A percentile compares a stretch with the other conserved stretches of the same genome.
phyloP scores from a whole-genome alignment of 2,888 invertebrate species.

The Anthophora plumipes region DNA sequence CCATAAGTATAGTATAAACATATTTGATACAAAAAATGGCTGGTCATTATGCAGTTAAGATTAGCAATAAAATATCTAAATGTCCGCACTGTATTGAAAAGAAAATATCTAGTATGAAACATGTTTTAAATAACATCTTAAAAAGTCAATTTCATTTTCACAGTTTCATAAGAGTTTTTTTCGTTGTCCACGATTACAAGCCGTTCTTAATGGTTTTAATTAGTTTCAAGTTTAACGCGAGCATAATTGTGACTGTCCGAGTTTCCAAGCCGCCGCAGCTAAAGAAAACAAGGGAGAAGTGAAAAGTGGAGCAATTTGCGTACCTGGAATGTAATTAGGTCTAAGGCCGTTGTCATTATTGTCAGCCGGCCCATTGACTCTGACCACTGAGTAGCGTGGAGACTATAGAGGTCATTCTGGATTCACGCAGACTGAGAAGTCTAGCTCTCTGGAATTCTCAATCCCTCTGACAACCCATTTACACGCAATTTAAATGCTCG shows the following conservation, averaged over 20 bases:
- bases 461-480: slow-evolving; percentile 57
- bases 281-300: slow-evolving; percentile 39
- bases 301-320: slow-evolving; percentile 42
- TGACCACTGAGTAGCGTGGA: slow-evolving; percentile 67
- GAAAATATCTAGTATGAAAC: not conserved
- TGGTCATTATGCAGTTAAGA: too few species aligned
- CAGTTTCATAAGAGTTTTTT: not conserved
- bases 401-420: slow-evolving; percentile 71
- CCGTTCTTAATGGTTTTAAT: slow-evolving; percentile 21
- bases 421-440: slow-evolving; percentile 67
- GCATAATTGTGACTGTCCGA: slow-evolving; percentile 9
- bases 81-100: not conserved
- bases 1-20: too few species aligned
- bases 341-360: slow-evolving; percentile 75
- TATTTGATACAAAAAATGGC: too few species aligned
- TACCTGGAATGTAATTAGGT: slow-evolving; percentile 79
- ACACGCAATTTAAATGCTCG: slow-evolving; percentile 45
- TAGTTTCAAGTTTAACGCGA: slow-evolving; percentile 19
- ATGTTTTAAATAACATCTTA: not conserved
- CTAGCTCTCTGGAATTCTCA: slow-evolving; percentile 34
- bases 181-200: not conserved
- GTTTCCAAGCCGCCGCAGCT: not conserved
- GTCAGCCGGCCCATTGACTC: slow-evolving; percentile 75
- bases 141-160: not conserved
- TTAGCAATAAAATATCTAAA: too few species aligned